Evolutionary conservation across 2,888 invertebrate genomes (phyloP).

Genomic region (Tenodera sinensis): DNA sequence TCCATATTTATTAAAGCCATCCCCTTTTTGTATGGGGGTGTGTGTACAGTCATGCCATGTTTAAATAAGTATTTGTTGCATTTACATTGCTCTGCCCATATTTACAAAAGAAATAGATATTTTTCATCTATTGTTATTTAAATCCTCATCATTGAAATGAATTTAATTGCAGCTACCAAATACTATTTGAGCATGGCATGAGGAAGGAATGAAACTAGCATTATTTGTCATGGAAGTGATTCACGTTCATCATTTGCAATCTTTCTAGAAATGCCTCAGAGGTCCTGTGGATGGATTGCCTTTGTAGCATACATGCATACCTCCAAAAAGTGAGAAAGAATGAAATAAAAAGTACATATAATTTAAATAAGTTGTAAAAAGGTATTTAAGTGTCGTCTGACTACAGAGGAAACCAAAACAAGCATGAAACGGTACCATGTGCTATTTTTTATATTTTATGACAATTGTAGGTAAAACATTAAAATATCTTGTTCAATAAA

Average conservation of each 20-base stretch:
- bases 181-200: not conserved
- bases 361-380: conserved; percentile 20
- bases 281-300: conserved; percentile 7
- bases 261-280: conserved; percentile 3
- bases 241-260: not conserved
- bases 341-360: conserved; percentile 9
- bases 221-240: not conserved
- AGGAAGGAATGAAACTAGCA: not conserved
- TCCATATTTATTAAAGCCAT: not conserved
- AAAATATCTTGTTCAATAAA: conserved; percentile 23
- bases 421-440: conserved; percentile 24
- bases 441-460: conserved; percentile 31
- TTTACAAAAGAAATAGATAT: not conserved
- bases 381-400: conserved; percentile 17
- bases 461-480: conserved; percentile 22
- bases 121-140: not conserved
- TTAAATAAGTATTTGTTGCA: not conserved
- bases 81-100: not conserved
- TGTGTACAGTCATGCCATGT: not conserved
- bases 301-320: conserved; percentile 19
- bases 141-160: not conserved
- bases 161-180: not conserved
- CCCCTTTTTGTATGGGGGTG: not conserved
- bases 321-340: conserved; percentile 12
- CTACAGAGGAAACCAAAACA: conserved; percentile 10